Evolutionary conservation across 2,888 invertebrate species (phyloP), one percentile per base, ranked within the genome.

Genomic region (Nasonovia ribisnigri): DNA sequence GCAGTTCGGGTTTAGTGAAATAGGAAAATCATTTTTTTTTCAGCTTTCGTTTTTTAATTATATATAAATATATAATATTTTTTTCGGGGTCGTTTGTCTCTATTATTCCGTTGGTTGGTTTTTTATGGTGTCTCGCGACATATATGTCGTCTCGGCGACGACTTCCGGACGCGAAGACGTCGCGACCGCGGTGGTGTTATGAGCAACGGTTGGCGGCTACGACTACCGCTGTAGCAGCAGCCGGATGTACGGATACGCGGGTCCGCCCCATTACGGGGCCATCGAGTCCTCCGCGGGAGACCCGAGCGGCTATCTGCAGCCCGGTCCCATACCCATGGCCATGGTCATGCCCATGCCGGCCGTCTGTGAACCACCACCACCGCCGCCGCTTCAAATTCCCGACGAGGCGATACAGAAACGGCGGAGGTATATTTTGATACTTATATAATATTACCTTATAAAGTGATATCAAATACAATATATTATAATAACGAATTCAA

Each of bases 341-440:
- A 93, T 93, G 93, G 93, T 93, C 90, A 93, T 93, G 93, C 90
- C 93, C 13, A 93, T 93, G 93, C 93, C 93, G 51, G 90, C 90
- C n/a, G 86, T 93, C 43, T 90, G 93, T n/a, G 93, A 90, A 60
- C 93, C 90, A 6, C 90, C 90, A 20, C 90, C 54, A 29, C 54
- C 84, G 0, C 60, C 93, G 16, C 26, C 36, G 6, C 93, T 88
- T 90, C 90, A 90, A 46, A 67, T 90, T 51, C n/a, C 93, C 36
- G 93, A 93, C 13, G 93, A 93, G 86, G 60, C 86, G 43, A 48
- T 60, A 36, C 90, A 84, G 42, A 93, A 93, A 24, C 90, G 93
- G 16, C 87, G 93, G 87, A 93, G 93, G 93, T 93, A 90, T 20
- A 77, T 36, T 36, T 77, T 77, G 1, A 77, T 36, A 36, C 36